Conservation (phyloP, 2,797 vertebrate genomes). For the Fistularia commersonii region DNA sequence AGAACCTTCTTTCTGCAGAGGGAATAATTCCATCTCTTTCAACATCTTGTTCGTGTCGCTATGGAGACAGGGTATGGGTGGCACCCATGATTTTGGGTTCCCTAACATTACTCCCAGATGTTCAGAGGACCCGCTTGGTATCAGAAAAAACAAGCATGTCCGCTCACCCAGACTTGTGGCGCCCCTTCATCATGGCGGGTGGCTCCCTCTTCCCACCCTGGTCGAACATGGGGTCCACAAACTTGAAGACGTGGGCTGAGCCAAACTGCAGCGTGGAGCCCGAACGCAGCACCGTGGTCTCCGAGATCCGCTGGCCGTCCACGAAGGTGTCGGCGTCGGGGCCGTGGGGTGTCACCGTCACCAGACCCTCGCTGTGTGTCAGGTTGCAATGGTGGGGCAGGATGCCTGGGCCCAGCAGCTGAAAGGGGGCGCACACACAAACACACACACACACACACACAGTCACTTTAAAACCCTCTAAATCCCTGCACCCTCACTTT, state of each 20-base stretch:
- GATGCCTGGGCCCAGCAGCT: conserved; percentile 93
- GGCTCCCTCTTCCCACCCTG: conserved; percentile 86
- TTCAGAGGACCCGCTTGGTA: no score
- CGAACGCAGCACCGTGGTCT: conserved; percentile 91
- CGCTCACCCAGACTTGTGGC: conserved; percentile 81
- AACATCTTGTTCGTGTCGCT: no score
- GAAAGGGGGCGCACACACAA: not conserved
- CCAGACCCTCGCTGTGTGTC: conserved; percentile 92
- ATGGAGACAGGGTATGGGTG: no score
- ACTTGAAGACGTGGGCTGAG: conserved; percentile 91
- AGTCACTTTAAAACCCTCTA: not conserved
- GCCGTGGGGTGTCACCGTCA: conserved; percentile 88
- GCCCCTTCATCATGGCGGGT: conserved; percentile 75
- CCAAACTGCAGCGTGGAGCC: conserved; percentile 95
- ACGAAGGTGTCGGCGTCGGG: conserved; percentile 91
- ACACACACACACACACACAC: not conserved
- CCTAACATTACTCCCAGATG: no score
- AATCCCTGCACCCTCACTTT: not conserved
- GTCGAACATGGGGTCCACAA: conserved; percentile 94
- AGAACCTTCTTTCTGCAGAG: no score
- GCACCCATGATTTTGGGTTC: no score
- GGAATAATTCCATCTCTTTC: no score
- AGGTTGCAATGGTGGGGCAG: conserved; percentile 96
- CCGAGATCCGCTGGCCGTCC: conserved; percentile 87
- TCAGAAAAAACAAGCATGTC: not conserved